Conservation (phyloP, 2,113 vertebrate species). For the Pampusana beccarii region DNA sequence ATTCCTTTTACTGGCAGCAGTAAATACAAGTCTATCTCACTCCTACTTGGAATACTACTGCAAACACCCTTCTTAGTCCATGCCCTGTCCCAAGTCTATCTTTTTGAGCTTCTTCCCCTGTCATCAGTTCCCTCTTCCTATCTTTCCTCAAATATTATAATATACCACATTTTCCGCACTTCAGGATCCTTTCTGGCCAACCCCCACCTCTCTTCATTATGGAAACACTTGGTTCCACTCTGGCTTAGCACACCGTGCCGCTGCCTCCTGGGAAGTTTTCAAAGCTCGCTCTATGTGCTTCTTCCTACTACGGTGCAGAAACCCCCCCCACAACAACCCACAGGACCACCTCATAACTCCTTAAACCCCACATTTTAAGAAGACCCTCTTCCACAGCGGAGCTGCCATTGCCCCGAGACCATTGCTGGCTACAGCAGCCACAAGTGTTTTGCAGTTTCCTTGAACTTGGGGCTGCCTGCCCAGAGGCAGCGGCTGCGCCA, state of each 20-base stretch:
- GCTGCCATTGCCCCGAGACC: neutral
- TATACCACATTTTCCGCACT: neutral
- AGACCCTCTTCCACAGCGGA: fast-evolving
- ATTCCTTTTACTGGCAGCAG: neutral
- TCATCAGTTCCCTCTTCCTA: neutral
- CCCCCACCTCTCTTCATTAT: neutral
- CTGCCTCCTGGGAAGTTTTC: neutral
- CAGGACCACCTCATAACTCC: neutral
- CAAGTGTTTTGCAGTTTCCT: neutral
- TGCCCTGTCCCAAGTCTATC: neutral
- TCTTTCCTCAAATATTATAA: neutral
- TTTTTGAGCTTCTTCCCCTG: neutral
- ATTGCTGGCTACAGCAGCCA: neutral
- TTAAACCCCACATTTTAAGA: fast-evolving
- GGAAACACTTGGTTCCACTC: neutral
- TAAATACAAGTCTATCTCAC: neutral
- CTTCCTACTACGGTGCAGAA: fast-evolving
- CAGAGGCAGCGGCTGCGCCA: neutral
- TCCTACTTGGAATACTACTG: neutral
- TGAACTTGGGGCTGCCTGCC: neutral
- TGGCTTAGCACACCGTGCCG: neutral
- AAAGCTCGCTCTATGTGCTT: neutral
- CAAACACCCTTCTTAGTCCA: neutral
- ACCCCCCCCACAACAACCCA: neutral
- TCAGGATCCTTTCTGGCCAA: neutral